Evolutionary conservation across 2,888 invertebrate genomes (phyloP), one percentile per base, ranked within the genome.

Genomic region (Odontocerum albicorne): DNA sequence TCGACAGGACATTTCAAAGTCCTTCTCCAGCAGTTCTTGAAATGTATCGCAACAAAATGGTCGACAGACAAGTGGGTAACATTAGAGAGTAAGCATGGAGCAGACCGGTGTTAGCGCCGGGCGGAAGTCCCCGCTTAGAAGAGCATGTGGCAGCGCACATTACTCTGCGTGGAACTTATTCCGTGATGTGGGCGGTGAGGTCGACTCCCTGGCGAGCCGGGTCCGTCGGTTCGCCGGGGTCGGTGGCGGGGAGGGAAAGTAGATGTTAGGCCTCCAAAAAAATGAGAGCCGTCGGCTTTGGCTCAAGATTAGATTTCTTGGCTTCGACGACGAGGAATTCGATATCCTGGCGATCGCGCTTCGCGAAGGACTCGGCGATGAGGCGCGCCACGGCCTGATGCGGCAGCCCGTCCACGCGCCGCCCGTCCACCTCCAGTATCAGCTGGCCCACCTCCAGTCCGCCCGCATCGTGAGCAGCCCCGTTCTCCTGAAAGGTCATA

Each of bases 301-400:
- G 92, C 78, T 92, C 92, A 75, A 91, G 80, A 74, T 92, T 92
- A 67, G 91, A 91, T 75, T 92, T 92, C 77, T 92, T 92, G 65
- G 92, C 92, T 79, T 92, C 92, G 63, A 92, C 87, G 64, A 96
- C 95, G 68, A 95, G 83, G 78, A 96, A 92, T 78, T 94, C 93
- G 74, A 96, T 92, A 70, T 92, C 89, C 74, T 85, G 85, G n/a
- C 90, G 87, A 68, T 90, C 89, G 68, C 89, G 85, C 72, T 92
- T 87, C 53, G 94, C 93, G 76, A 94, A 96, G 63, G 93, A 92
- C 70, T 94, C 93, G 12, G 95, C 95, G 68, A 96, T 95, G 61
- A 93, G 81, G 65, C 92, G 83, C 45, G 96, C 96, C 57, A 94
- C 93, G 67, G 94, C 92, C 75, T 90, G 90, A 72, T 94, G 94